A percentile compares a stretch with the other conserved stretches of the same genome.
Conservation (phyloP, 1,140 invertebrate genomes). For the Dendrolimus punctatus region DNA sequence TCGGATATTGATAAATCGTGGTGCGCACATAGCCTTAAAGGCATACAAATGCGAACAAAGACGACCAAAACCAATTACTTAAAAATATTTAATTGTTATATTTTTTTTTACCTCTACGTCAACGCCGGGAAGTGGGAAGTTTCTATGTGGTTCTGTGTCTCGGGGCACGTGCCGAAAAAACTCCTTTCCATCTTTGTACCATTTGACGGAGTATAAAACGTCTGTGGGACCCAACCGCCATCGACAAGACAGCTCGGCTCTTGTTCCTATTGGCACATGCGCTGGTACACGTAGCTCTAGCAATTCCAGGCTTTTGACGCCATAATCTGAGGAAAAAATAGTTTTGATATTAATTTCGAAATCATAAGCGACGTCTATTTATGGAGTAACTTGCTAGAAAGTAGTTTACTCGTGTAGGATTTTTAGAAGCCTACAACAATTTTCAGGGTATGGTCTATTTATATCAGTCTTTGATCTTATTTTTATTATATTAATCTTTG, state of each 20-base stretch:
- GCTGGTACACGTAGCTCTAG: constrained; percentile 78
- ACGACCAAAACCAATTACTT: too few species aligned
- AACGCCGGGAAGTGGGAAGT: constrained; percentile 83
- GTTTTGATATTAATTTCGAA: too few species aligned
- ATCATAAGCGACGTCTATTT: too few species aligned
- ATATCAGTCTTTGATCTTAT: too few species aligned
- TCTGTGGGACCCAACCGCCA: constrained; percentile 86
- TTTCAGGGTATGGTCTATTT: too few species aligned
- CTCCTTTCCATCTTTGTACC: constrained; percentile 91
- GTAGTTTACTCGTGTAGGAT: too few species aligned
- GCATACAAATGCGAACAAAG: too few species aligned
- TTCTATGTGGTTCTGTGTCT: constrained; percentile 80
- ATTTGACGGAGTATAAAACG: constrained; percentile 87
- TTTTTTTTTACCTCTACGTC: constrained; percentile 79
- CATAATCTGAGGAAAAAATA: constrained; percentile 29
- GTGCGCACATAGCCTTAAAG: too few species aligned
- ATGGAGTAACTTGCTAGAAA: too few species aligned
- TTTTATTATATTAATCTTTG: too few species aligned
- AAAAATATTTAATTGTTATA: not conserved
- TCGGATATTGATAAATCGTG: too few species aligned
- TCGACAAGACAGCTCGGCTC: constrained; percentile 81
- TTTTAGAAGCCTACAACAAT: too few species aligned
- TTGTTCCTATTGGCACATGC: constrained; percentile 77
- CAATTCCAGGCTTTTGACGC: constrained; percentile 72
- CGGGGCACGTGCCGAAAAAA: constrained; percentile 88